phyloP scores from a whole-genome alignment of 37 sponge, comb jelly and placozoan species.

The Aplysina aerophoba region DNA sequence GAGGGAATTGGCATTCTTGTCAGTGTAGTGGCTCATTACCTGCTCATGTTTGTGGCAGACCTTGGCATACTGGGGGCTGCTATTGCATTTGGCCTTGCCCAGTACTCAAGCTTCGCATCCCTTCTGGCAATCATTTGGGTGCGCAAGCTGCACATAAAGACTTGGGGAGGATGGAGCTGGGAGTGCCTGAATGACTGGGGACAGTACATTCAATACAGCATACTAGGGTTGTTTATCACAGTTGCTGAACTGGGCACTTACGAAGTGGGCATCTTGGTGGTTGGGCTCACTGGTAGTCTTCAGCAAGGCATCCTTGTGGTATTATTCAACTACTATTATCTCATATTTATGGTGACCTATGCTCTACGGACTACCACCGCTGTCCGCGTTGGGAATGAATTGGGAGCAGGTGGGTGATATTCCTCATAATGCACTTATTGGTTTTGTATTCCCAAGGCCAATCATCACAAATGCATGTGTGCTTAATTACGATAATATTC shows the following conservation, averaged over 20 bases:
- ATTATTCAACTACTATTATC: constrained; percentile 6
- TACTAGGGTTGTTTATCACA: constrained; percentile 57
- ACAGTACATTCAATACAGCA: constrained; percentile 43
- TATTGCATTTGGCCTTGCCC: constrained; percentile 20
- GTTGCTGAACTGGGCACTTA: constrained; percentile 47
- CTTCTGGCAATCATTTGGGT: constrained; percentile 31
- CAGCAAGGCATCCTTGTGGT: constrained; percentile 48
- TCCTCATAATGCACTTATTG: too few relatives aligned
- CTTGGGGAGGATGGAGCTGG: constrained; percentile 59
- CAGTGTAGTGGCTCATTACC: constrained; percentile 38
- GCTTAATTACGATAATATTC: too few relatives aligned
- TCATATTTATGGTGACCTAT: constrained; percentile 56
- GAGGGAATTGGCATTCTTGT: constrained; percentile 15
- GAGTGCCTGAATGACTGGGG: constrained; percentile 71
- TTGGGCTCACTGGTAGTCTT: constrained; percentile 27
- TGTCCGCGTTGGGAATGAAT: constrained; percentile 64
- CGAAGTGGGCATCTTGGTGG: constrained; percentile 52
- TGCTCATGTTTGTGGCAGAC: constrained; percentile 41
- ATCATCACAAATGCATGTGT: too few relatives aligned
- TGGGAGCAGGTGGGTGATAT: constrained; percentile 49
- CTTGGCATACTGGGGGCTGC: constrained; percentile 45
- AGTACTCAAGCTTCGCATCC: background rate
- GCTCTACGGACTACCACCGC: constrained; percentile 24
- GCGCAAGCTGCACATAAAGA: constrained; percentile 17
- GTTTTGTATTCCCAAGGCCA: too few relatives aligned